Percentiles rank a stretch among this genome's conserved stretches.
phyloP scores from a whole-genome alignment of 2,113 vertebrate genomes.

The Pterocles gutturalis region DNA sequence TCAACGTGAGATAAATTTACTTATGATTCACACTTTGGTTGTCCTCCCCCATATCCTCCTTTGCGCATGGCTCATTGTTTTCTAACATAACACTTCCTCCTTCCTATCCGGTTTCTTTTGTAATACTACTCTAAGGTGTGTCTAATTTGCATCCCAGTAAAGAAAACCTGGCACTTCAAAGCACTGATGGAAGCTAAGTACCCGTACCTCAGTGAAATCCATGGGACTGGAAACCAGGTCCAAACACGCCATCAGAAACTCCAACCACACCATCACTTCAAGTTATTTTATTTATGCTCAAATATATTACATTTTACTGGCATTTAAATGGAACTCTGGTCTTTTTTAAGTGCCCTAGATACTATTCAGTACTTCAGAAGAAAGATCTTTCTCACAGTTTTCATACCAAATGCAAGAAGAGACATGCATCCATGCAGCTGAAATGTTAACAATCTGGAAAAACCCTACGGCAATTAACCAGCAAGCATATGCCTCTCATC shows the following conservation, averaged over 20 bases:
- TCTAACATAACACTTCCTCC: not conserved
- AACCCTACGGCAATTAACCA: not conserved
- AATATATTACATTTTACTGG: not conserved
- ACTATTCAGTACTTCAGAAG: not conserved
- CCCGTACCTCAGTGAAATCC: not conserved
- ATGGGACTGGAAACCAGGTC: not conserved
- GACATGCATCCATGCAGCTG: not conserved
- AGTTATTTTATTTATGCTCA: not conserved
- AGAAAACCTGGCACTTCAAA: not conserved
- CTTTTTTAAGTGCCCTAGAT: not conserved
- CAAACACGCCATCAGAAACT: not conserved
- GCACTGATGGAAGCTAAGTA: not conserved
- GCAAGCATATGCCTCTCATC: not conserved
- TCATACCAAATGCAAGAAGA: not conserved
- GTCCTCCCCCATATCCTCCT: not conserved
- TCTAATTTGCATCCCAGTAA: not conserved
- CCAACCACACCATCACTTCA: not conserved
- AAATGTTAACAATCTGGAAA: not conserved
- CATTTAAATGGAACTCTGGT: not conserved
- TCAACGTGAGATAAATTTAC: not conserved
- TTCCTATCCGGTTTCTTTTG: not conserved
- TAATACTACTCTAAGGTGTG: not conserved
- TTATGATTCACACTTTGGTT: not conserved
- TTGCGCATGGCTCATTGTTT: not conserved
- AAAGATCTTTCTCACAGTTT: not conserved